A percentile compares a stretch with the other conserved stretches of the same genome.
Evolutionary conservation across 2,888 invertebrate species (phyloP).

Genomic region (Lathronympha strigana): DNA sequence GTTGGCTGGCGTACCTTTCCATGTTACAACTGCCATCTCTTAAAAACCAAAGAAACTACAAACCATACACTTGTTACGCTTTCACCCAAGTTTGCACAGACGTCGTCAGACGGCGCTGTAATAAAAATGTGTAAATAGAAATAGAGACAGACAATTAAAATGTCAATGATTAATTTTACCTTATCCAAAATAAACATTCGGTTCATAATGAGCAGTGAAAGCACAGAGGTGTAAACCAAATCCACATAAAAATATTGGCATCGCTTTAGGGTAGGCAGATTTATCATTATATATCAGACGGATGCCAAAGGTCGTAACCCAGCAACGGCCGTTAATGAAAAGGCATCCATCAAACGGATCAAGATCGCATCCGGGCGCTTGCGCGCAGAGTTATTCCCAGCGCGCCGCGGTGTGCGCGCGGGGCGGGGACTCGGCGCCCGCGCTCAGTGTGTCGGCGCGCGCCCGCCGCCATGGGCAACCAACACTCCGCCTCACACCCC

Average conservation of each 20-base stretch:
- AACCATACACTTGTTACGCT: neutral
- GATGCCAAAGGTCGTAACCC: conserved; percentile 61
- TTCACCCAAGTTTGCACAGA: neutral
- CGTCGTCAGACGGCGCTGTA: conserved; percentile 26
- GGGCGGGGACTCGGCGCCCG: conserved; percentile 57
- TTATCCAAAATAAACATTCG: neutral
- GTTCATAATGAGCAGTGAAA: conserved; percentile 18
- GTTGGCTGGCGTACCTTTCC: neutral
- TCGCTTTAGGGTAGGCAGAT: conserved; percentile 27
- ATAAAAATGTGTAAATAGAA: neutral
- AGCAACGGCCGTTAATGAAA: conserved; percentile 59
- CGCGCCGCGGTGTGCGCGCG: conserved; percentile 54
- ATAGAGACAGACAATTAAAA: neutral
- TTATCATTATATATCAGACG: conserved; percentile 47
- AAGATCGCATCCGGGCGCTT: conserved; percentile 68
- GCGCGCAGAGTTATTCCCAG: conserved; percentile 76
- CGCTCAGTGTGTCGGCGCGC: conserved; percentile 79
- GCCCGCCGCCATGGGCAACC: conserved; percentile 83
- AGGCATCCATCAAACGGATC: conserved; percentile 71
- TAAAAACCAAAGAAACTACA: conserved; percentile 10
- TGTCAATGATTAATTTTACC: neutral
- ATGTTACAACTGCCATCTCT: conserved; percentile 31
- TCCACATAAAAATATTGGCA: conserved; percentile 26
- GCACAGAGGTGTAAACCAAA: conserved; percentile 7
- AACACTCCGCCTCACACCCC: conserved; percentile 77